Evolutionary conservation across 2,113 vertebrate genomes (phyloP).

Genomic region (Hemicordylus capensis): DNA sequence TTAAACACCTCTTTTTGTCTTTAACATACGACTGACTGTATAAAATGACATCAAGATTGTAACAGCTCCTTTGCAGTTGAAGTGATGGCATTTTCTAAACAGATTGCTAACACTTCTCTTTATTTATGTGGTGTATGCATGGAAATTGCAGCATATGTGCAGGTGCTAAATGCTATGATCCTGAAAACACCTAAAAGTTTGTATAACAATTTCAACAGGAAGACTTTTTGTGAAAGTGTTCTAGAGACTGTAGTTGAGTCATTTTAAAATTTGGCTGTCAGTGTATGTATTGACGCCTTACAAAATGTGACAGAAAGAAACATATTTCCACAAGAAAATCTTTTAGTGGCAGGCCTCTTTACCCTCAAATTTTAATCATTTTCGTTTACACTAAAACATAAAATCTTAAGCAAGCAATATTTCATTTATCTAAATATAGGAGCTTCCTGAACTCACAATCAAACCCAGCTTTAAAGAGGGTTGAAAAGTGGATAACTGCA

Average conservation of each 20-base stretch:
- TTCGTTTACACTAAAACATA: background rate
- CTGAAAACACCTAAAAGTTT: constrained; percentile 33
- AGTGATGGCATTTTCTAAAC: constrained; percentile 46
- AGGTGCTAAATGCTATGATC: constrained; percentile 45
- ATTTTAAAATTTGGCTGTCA: constrained; percentile 28
- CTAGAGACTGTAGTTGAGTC: constrained; percentile 4
- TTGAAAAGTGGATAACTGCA: background rate
- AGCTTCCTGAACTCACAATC: background rate
- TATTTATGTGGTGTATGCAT: constrained; percentile 9
- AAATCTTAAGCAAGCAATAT: background rate
- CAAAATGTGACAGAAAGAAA: background rate
- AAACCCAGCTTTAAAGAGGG: background rate
- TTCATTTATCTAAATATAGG: background rate
- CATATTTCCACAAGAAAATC: background rate
- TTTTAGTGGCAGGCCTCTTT: background rate
- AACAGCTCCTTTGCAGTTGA: constrained; percentile 54
- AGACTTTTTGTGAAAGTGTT: constrained; percentile 5
- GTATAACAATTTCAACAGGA: constrained; percentile 15
- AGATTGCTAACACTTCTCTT: constrained; percentile 52
- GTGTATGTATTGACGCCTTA: constrained; percentile 19
- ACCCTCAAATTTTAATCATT: background rate
- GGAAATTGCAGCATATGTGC: constrained; percentile 7
- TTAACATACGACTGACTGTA: constrained; percentile 54
- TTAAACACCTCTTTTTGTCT: constrained; percentile 64
- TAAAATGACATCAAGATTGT: constrained; percentile 60